phyloP scores from a whole-genome alignment of 35 echinoderm and acorn worm species.

The Lytechinus variegatus region DNA sequence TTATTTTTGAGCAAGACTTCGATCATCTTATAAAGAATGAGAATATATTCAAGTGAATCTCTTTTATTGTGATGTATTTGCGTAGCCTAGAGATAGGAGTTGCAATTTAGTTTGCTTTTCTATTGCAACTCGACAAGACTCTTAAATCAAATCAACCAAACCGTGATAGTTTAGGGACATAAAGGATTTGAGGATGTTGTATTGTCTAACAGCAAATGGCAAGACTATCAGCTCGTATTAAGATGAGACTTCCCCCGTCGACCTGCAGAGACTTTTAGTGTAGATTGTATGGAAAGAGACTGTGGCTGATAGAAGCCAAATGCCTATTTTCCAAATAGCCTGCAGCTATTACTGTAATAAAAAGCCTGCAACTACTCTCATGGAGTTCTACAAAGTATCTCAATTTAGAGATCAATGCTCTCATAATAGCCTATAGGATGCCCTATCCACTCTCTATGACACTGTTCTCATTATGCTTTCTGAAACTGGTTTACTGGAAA shows the following conservation, averaged over 20 bases:
- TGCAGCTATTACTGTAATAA: background rate
- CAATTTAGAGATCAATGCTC: slow-evolving; percentile 4
- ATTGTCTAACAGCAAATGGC: background rate
- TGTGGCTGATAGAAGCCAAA: background rate
- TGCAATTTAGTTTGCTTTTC: too few species aligned
- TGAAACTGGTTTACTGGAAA: too few species aligned
- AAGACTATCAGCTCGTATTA: too few species aligned
- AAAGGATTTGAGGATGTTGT: background rate
- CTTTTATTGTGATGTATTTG: too few species aligned
- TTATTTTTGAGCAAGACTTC: too few species aligned
- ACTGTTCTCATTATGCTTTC: too few species aligned
- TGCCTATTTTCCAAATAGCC: background rate
- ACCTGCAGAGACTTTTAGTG: background rate
- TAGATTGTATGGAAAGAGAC: background rate
- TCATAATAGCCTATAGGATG: background rate
- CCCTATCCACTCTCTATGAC: background rate
- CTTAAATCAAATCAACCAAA: too few species aligned
- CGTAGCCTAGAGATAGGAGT: too few species aligned
- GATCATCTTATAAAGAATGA: too few species aligned
- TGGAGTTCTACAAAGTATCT: background rate
- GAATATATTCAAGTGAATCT: too few species aligned
- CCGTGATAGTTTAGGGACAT: background rate
- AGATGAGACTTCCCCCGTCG: background rate
- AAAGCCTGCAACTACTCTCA: background rate
- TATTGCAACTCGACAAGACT: too few species aligned